Conservation (phyloP, 2,888 invertebrate species). For the Xestia xanthographa region DNA sequence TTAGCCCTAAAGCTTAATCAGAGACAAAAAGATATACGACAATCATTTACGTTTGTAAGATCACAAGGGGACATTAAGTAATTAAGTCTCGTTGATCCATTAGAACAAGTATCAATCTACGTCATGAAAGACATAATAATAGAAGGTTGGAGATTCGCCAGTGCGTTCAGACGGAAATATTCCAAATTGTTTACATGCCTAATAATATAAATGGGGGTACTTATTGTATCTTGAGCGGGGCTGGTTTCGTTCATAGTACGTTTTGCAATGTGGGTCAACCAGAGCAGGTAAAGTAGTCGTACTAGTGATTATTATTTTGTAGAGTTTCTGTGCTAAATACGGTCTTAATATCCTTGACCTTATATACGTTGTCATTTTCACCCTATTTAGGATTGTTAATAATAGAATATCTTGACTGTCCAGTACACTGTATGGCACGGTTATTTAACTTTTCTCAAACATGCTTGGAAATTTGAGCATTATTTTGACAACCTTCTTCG, state of each 20-base stretch:
- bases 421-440: neutral
- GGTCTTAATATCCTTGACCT: neutral
- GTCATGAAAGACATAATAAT: conserved; percentile 62
- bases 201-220: conserved; percentile 60
- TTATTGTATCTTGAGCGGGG: conserved; percentile 54
- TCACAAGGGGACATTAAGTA: conserved; percentile 52
- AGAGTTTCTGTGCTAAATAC: neutral
- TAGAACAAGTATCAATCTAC: conserved; percentile 62
- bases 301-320: neutral
- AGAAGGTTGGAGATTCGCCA: conserved; percentile 67
- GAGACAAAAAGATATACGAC: conserved; percentile 29
- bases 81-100: conserved; percentile 58
- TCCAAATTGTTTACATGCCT: conserved; percentile 60
- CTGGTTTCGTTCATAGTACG: conserved; percentile 35
- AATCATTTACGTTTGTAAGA: conserved; percentile 48
- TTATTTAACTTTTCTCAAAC: too few relatives aligned
- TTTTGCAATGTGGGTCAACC: conserved; percentile 27
- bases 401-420: neutral
- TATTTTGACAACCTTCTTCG: too few relatives aligned
- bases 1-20: conserved; percentile 26
- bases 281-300: conserved; percentile 15
- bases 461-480: too few relatives aligned
- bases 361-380: neutral
- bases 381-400: neutral
- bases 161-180: conserved; percentile 61